A percentile compares a stretch with the other conserved stretches of the same genome.
phyloP scores from a whole-genome alignment of 2,888 invertebrate species.

The Mactromeris polynyma region DNA sequence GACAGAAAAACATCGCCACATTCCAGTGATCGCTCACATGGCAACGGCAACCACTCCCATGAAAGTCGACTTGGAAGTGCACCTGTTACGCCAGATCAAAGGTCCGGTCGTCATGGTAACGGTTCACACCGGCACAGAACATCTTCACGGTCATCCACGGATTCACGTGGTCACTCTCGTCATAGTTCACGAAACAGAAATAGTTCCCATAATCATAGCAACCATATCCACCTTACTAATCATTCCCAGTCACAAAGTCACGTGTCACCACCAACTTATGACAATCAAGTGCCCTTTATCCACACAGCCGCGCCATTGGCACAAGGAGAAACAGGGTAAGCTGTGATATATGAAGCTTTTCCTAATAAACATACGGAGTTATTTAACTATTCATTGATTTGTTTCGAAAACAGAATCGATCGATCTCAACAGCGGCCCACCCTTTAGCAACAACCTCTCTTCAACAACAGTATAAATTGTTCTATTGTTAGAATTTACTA shows the following conservation, averaged over 20 bases:
- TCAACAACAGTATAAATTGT: no score
- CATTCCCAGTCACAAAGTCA: slow-evolving; percentile 23
- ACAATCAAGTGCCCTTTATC: slow-evolving; percentile 71
- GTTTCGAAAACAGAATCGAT: no score
- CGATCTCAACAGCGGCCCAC: no score
- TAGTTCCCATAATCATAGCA: slow-evolving; percentile 33
- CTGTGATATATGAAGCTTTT: no score
- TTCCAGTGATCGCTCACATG: slow-evolving; percentile 36
- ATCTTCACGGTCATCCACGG: slow-evolving; percentile 41
- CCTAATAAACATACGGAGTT: no score
- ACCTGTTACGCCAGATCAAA: slow-evolving; percentile 46
- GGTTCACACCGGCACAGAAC: slow-evolving; percentile 40
- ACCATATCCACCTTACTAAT: slow-evolving; percentile 24
- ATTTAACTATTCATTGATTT: no score
- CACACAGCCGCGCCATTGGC: slow-evolving; percentile 61
- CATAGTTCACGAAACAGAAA: slow-evolving; percentile 50
- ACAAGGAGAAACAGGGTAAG: slow-evolving; percentile 65
- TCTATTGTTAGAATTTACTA: no score
- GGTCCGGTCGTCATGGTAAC: slow-evolving; percentile 53
- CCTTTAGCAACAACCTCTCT: no score
- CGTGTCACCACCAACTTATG: slow-evolving; percentile 5
- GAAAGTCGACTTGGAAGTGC: slow-evolving; percentile 29
- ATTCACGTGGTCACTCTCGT: slow-evolving; percentile 35
- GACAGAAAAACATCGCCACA: slow-evolving; percentile 39
- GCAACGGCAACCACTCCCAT: slow-evolving; percentile 19